Conservation (phyloP, 2,888 invertebrate species). For the Linnaemya tessellans region DNA sequence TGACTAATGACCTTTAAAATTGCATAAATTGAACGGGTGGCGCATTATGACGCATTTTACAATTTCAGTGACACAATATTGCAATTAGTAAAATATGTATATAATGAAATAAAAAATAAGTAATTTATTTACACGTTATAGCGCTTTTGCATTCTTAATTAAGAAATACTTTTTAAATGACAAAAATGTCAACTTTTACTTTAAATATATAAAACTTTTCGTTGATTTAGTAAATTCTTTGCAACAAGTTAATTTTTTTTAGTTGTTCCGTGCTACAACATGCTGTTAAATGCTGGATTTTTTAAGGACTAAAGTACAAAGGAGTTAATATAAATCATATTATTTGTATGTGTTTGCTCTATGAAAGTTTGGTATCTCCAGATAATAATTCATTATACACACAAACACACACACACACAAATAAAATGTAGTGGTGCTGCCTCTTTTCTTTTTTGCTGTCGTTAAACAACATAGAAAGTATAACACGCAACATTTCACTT, state of each 20-base stretch:
- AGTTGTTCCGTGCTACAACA: not conserved
- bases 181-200: conserved; percentile 2
- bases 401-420: not conserved
- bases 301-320: conserved; percentile 16
- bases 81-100: not conserved
- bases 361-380: conserved; percentile 25
- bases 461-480: conserved; percentile 28
- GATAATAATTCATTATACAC: conserved; percentile 55
- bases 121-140: not conserved
- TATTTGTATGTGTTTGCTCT: not conserved
- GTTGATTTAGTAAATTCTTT: conserved; percentile 37
- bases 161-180: not conserved
- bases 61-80: no score
- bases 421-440: not conserved
- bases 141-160: not conserved
- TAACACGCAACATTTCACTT: conserved; percentile 59
- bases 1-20: no score
- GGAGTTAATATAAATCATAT: conserved; percentile 19
- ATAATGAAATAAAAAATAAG: no score
- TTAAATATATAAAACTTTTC: not conserved
- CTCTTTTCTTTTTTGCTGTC: conserved; percentile 31
- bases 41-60: no score
- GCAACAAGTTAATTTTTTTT: conserved; percentile 4
- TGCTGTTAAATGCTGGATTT: conserved; percentile 33
- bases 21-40: no score